Evolutionary conservation across 2,797 vertebrate species (phyloP).

Genomic region (Fistularia tabacaria): DNA sequence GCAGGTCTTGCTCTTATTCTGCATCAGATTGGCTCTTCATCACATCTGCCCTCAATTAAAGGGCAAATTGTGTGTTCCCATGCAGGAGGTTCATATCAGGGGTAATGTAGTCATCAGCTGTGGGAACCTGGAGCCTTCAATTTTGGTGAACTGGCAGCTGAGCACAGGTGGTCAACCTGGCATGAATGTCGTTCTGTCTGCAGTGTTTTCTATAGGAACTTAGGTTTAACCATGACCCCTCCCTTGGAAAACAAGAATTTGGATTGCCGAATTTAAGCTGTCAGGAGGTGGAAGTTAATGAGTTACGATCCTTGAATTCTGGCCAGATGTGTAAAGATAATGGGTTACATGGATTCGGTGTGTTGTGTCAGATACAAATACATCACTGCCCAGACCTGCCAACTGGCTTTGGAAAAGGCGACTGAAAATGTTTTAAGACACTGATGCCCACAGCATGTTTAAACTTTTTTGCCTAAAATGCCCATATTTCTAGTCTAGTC

Average conservation of each 20-base stretch:
- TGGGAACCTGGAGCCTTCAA: conserved; percentile 73
- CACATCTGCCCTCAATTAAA: conserved; percentile 73
- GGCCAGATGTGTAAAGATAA: conserved; percentile 31
- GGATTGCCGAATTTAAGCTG: conserved; percentile 43
- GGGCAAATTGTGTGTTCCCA: conserved; percentile 55
- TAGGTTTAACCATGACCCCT: conserved; percentile 20
- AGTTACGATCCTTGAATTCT: conserved; percentile 29
- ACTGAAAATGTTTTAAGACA: not conserved
- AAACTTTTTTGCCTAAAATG: conserved; percentile 14
- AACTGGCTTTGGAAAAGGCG: too few species aligned
- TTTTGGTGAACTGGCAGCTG: conserved; percentile 61
- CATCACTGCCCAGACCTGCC: conserved; percentile 5
- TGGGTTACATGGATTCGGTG: conserved; percentile 1
- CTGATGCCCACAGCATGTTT: conserved; percentile 7
- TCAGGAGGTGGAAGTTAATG: conserved; percentile 26
- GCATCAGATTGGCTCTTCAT: conserved; percentile 43
- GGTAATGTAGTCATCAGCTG: conserved; percentile 73
- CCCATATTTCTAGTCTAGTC: conserved; percentile 26
- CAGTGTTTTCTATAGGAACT: conserved; percentile 55
- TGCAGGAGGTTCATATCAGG: conserved; percentile 62
- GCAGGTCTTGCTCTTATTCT: conserved; percentile 57
- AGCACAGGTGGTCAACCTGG: conserved; percentile 62
- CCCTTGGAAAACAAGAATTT: conserved; percentile 52
- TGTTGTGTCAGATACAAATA: conserved; percentile 1
- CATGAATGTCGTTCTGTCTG: conserved; percentile 45